Evolutionary conservation across 1,140 invertebrate genomes (phyloP).

Genomic region (Bradysia coprophila): DNA sequence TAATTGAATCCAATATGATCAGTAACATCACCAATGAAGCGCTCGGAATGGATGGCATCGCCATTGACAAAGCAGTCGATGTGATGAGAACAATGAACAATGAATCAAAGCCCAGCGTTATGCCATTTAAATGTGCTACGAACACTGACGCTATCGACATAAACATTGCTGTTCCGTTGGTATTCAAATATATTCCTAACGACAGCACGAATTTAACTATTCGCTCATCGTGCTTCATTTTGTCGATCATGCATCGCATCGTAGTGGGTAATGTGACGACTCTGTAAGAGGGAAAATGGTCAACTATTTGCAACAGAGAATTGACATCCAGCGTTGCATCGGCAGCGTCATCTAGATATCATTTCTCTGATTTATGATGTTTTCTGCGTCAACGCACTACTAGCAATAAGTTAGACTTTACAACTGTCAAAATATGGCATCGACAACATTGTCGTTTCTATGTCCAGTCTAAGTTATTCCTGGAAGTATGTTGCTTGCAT

Average conservation of each 20-base stretch:
- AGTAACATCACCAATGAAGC: constrained; percentile 76
- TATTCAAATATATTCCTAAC: constrained; percentile 82
- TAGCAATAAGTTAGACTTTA: too few species aligned
- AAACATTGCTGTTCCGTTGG: constrained; percentile 88
- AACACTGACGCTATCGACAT: constrained; percentile 77
- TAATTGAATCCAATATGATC: constrained; percentile 70
- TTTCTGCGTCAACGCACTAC: too few species aligned
- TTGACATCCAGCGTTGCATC: not conserved
- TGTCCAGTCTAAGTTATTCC: too few species aligned
- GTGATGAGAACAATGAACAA: constrained; percentile 68
- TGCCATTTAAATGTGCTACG: constrained; percentile 79
- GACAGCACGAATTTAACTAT: constrained; percentile 83
- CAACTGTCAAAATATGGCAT: too few species aligned
- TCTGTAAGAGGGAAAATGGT: too few species aligned
- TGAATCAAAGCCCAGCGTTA: constrained; percentile 56
- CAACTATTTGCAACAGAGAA: too few species aligned
- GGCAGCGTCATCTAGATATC: not conserved
- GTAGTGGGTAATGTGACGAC: constrained; percentile 88
- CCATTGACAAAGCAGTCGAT: constrained; percentile 78
- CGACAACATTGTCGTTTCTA: too few species aligned
- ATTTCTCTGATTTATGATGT: too few species aligned
- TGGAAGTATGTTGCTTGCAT: too few species aligned
- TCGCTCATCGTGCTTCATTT: constrained; percentile 68
- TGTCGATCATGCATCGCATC: constrained; percentile 85
- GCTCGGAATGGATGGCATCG: constrained; percentile 82